Evolutionary conservation across 1,140 invertebrate genomes (phyloP).

Genomic region (Drosophila mojavensis): DNA sequence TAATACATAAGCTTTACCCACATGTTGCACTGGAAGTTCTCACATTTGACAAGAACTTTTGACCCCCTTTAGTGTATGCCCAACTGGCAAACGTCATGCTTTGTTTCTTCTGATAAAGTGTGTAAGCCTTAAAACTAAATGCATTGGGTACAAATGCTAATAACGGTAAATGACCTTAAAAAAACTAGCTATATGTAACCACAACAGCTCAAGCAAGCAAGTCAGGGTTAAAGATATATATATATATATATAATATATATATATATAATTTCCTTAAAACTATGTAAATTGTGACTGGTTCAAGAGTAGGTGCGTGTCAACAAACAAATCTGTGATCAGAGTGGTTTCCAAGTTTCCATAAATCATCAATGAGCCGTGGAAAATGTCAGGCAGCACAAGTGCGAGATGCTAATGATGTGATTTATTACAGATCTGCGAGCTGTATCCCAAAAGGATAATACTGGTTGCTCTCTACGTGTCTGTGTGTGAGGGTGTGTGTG

Average conservation of each 20-base stretch:
- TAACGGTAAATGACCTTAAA: conserved; percentile 61
- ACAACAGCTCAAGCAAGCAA: conserved; percentile 7
- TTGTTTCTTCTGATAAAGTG: conserved; percentile 57
- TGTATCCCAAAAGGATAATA: conserved; percentile 46
- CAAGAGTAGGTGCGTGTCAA: conserved; percentile 47
- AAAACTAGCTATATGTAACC: conserved; percentile 16
- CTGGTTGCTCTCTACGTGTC: conserved; percentile 15
- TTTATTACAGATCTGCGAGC: conserved; percentile 54
- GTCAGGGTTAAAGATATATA: conserved; percentile 25
- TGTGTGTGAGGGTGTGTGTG: not conserved
- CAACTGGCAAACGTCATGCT: conserved; percentile 56
- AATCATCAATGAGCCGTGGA: conserved; percentile 59
- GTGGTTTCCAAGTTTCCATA: conserved; percentile 38
- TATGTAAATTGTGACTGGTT: not conserved
- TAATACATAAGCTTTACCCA: conserved; percentile 1
- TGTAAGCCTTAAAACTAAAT: conserved; percentile 55
- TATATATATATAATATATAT: too few species aligned
- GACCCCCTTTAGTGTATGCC: not conserved
- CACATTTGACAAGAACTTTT: conserved; percentile 44
- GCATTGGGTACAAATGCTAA: conserved; percentile 75
- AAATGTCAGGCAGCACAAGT: conserved; percentile 42
- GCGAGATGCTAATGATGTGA: conserved; percentile 69
- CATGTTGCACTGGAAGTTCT: conserved; percentile 38
- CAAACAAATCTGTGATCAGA: conserved; percentile 54
- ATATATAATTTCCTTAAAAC: not conserved